Base-by-base conservation (phyloP, 2,888 invertebrate species). In the Ormyrus pomaceus region DNA sequence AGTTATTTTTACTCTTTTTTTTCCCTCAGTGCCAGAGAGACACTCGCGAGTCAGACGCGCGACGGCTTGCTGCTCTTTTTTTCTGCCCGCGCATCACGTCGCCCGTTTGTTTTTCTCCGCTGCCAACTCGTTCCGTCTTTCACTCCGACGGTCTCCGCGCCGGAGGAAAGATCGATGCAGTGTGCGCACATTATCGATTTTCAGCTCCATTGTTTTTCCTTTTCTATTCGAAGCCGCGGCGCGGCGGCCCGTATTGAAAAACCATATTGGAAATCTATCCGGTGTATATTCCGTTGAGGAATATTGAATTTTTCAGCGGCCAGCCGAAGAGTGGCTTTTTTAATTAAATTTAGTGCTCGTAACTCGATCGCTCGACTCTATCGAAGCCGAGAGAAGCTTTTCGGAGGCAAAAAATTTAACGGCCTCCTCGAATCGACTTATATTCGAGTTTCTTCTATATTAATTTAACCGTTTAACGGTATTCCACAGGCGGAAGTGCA, bases 101-200 rank as follows among this genome's bases (percentile, higher is more conserved):
- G 4, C 53, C 6, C 19, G 8, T 8, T 61, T 61, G 11, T 48
- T 50, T 61, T 61, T 19, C 46, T 11, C 64, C 11, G 53, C 65
- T 48, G 10, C 8, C 19, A 6, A 4, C 19, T 50, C 48, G 11
- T 19, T 65, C 50, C 5, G 7, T 65, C 66, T 13, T 19, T 66
- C 53, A 34, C 45, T 6, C 7, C 11, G 51, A 19, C 19, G 50
- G 5, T 19, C 51, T 50, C 13, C 55, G 45, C 34, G 45, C 34
- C 64, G 9, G 11, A 53, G 34, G 45, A 59, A 75, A 68, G 74
- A 75, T 75, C 68, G 66, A 75, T 75, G 75, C 53, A 59, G 45
- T 59, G n/a, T n/a, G n/a, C 48, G 48, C n/a, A 19, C 19, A 51
- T 59, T 68, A 75, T 68, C 68, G 75, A 51, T 34, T 74, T 65